phyloP scores from a whole-genome alignment of 2,888 invertebrate genomes.

The Tridacna crocea region DNA sequence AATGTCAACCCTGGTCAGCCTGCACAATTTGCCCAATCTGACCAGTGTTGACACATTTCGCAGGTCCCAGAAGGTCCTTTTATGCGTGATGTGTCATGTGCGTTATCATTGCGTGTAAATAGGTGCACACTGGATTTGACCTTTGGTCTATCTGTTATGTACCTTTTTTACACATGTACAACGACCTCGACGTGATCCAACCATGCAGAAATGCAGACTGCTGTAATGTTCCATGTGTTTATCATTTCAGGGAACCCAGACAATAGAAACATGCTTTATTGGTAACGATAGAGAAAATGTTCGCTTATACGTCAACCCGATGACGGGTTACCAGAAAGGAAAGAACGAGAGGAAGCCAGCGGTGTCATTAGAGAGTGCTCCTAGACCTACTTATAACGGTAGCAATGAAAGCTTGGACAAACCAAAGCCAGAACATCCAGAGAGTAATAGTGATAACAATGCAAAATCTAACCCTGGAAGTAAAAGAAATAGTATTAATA shows the following conservation, averaged over 20 bases:
- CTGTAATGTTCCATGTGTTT: no score
- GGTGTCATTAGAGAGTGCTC: slow-evolving; percentile 44
- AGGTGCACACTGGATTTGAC: no score
- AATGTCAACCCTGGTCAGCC: no score
- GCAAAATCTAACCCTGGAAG: slow-evolving; percentile 26
- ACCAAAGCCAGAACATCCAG: slow-evolving; percentile 35
- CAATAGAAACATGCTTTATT: slow-evolving; percentile 59
- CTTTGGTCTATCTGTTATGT: no score
- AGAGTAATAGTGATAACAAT: slow-evolving; percentile 41
- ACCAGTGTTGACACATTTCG: no score
- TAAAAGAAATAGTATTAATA: slow-evolving; percentile 31
- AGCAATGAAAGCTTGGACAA: slow-evolving; percentile 12
- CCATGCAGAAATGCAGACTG: no score
- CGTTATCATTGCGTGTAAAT: no score
- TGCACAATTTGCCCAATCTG: no score
- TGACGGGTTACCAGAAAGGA: slow-evolving; percentile 46
- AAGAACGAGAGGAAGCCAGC: slow-evolving; percentile 59
- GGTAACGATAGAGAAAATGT: slow-evolving; percentile 42
- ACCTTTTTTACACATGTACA: no score
- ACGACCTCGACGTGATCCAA: no score
- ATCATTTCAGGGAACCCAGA: slow-evolving; percentile 55
- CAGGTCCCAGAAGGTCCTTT: no score
- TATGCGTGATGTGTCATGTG: no score
- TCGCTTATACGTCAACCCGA: slow-evolving; percentile 59
- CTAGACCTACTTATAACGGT: slow-evolving; percentile 13